phyloP scores from a whole-genome alignment of 2,888 invertebrate genomes.

The Limenitis camilla region DNA sequence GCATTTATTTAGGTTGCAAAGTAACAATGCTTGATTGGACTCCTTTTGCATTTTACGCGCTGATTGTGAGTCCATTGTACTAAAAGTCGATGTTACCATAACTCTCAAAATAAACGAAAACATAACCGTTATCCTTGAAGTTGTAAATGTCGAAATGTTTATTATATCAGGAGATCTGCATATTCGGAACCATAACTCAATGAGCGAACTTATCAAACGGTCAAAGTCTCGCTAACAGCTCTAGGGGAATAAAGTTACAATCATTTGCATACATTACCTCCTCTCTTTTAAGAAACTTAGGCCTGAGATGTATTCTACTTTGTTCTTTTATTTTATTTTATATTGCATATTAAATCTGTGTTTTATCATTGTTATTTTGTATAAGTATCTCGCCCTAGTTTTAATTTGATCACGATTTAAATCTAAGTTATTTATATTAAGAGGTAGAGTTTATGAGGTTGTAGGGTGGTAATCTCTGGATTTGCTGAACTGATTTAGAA shows the following conservation, averaged over 20 bases:
- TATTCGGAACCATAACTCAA: conserved; percentile 35
- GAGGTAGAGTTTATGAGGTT: too few relatives aligned
- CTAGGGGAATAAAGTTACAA: conserved; percentile 59
- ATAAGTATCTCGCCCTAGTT: too few relatives aligned
- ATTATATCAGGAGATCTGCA: conserved; percentile 26
- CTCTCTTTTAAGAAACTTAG: conserved; percentile 49
- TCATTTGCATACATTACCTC: conserved; percentile 66
- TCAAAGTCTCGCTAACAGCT: conserved; percentile 59
- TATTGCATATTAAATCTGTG: too few relatives aligned
- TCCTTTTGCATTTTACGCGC: neutral
- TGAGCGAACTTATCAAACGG: conserved; percentile 57
- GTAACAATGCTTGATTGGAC: too few relatives aligned
- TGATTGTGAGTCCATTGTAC: neutral
- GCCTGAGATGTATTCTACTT: conserved; percentile 36
- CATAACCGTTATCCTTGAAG: conserved; percentile 15
- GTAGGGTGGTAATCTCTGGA: too few relatives aligned
- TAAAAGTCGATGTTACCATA: neutral
- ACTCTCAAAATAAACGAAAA: conserved; percentile 6
- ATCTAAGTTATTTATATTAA: too few relatives aligned
- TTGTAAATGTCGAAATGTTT: conserved; percentile 17
- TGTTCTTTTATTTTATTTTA: conserved; percentile 10
- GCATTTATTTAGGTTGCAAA: too few relatives aligned
- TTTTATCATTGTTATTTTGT: too few relatives aligned
- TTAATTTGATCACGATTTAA: too few relatives aligned
- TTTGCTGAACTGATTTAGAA: too few relatives aligned